Percentiles rank a stretch among this genome's conserved stretches.
Evolutionary conservation across 2,797 vertebrate genomes (phyloP).

Genomic region (Sebastes aleutianus): DNA sequence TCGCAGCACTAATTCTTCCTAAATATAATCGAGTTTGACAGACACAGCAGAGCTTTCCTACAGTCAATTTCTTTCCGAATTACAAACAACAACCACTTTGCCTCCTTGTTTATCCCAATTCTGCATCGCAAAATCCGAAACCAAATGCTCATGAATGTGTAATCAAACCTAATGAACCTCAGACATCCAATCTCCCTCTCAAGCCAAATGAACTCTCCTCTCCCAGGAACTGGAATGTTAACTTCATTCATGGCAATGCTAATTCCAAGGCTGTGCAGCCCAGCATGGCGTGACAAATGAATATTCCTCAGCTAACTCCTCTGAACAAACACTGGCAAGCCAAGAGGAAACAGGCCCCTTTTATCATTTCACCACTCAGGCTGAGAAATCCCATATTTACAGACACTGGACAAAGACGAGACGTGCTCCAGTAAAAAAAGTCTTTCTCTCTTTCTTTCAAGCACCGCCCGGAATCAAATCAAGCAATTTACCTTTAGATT

Average conservation of each 20-base stretch:
- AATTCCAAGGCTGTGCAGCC: constrained; percentile 58
- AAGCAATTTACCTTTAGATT: constrained; percentile 21
- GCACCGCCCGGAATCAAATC: constrained; percentile 26
- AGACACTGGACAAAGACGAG: constrained; percentile 23
- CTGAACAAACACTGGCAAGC: constrained; percentile 65
- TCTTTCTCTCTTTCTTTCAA: constrained; percentile 7
- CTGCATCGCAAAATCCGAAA: constrained; percentile 40
- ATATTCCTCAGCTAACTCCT: constrained; percentile 61
- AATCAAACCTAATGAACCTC: constrained; percentile 59
- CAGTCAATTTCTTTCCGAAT: constrained; percentile 14
- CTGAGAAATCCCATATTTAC: constrained; percentile 38
- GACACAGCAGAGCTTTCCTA: constrained; percentile 21
- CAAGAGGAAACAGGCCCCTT: constrained; percentile 44
- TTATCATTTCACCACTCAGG: constrained; percentile 42
- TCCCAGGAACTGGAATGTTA: constrained; percentile 57
- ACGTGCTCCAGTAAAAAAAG: background rate
- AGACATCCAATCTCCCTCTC: constrained; percentile 51
- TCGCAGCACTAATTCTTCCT: background rate
- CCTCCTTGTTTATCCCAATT: constrained; percentile 36
- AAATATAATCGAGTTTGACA: constrained; percentile 24
- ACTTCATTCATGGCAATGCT: constrained; percentile 61
- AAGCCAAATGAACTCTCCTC: constrained; percentile 49
- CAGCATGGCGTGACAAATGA: constrained; percentile 69
- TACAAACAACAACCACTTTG: constrained; percentile 31
- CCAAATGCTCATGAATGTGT: constrained; percentile 52